Percentiles rank a stretch among this genome's conserved stretches.
These are phyloP conservation scores for Henricia sp. DNA, from an alignment of 53 echinoderm and acorn worm species.

Conservation along the genomic window DNA sequence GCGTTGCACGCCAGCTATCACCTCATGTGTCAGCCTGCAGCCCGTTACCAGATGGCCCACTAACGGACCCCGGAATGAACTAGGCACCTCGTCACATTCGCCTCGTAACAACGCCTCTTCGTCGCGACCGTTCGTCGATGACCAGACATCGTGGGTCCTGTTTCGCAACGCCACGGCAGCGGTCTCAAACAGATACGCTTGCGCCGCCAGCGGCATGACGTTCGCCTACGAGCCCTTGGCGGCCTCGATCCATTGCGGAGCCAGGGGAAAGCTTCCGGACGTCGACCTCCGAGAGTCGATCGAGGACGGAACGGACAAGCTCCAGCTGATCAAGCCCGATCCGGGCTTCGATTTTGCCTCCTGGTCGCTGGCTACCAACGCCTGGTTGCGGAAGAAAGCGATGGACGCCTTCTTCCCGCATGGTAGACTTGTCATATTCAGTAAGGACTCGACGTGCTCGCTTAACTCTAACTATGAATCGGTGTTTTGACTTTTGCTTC, in stretches of 20 bases:
- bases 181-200: not conserved
- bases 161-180: not conserved
- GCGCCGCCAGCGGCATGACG: not conserved
- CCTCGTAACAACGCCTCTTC: not conserved
- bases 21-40: too few species aligned
- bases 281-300: not conserved
- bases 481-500: too few species aligned
- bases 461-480: conserved; percentile 18
- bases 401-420: conserved; percentile 1
- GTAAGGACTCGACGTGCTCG: not conserved
- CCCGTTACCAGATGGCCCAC: too few species aligned
- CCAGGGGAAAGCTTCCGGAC: not conserved
- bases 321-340: not conserved
- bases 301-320: not conserved
- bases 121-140: not conserved
- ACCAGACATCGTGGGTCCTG: not conserved
- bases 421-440: conserved; percentile 1
- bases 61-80: too few species aligned
- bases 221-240: not conserved
- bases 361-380: conserved; percentile 24
- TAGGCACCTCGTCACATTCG: not conserved
- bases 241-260: not conserved
- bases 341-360: not conserved
- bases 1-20: not conserved
- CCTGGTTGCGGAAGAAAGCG: conserved; percentile 18